Percentiles rank a stretch among this genome's conserved stretches.
Evolutionary conservation across 2,888 invertebrate genomes (phyloP).

Genomic region (Seira ritae): DNA sequence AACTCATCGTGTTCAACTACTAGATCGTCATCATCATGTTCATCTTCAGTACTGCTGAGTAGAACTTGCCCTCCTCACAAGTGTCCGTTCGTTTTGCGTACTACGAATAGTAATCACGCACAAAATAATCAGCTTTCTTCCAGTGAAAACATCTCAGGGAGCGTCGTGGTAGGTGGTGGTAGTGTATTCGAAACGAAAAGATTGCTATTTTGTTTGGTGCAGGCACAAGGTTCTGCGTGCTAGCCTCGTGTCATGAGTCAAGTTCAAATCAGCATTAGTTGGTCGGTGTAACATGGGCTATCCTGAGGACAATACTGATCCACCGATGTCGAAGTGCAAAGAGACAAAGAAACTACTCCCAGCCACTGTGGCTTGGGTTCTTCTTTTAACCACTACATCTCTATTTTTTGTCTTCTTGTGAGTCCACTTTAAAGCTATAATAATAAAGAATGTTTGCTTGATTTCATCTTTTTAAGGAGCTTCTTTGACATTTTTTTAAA

Average conservation of each 20-base stretch:
- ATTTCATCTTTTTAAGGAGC: background rate
- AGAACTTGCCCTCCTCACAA: background rate
- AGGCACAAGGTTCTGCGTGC: background rate
- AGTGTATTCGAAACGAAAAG: too few relatives aligned
- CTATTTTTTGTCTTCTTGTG: conserved; percentile 98
- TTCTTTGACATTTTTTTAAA: background rate
- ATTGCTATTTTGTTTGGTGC: background rate
- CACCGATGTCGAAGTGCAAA: conserved; percentile 94
- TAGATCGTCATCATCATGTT: background rate
- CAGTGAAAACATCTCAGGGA: too few relatives aligned
- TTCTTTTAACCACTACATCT: conserved; percentile 94
- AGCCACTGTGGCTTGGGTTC: conserved; percentile 98
- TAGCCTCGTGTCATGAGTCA: conserved; percentile 33
- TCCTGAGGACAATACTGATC: conserved; percentile 57
- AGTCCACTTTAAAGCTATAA: conserved; percentile 79
- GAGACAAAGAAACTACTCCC: conserved; percentile 97
- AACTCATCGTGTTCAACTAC: too few relatives aligned
- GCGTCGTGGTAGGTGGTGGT: too few relatives aligned
- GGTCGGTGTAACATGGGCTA: conserved; percentile 58
- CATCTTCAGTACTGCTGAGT: background rate
- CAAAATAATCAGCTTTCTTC: background rate
- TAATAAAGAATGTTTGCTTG: background rate
- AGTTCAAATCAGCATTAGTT: background rate
- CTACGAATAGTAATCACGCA: background rate
- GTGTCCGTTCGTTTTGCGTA: background rate